Base-by-base conservation (phyloP, 1,140 invertebrate genomes). In the Temnothorax nylanderi region DNA sequence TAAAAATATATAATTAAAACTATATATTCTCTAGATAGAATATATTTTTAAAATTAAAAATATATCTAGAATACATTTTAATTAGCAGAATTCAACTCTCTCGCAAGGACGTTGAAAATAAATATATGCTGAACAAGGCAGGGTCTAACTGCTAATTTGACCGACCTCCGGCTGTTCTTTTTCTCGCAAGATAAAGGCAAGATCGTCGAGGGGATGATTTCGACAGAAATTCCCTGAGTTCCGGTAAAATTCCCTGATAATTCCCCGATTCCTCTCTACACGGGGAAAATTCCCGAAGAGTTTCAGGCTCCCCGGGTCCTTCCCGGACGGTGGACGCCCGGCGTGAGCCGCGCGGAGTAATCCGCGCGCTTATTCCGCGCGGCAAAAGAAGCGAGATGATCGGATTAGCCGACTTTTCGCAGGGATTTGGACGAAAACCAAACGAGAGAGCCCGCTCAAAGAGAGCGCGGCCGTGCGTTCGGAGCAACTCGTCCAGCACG, bases 401-500 rank as follows among this genome's bases (percentile, higher is more conserved):
- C 54, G 67, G 56, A 82, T 82, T 82, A 82, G 80, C 80, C 80
- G 80, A 82, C 80, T 82, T 82, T 82, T 82, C 80, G 67, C 80
- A 74, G 54, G 67, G 80, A 82, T 82, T 82, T 54, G 67, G 67
- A 82, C 41, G 71, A 82, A 86, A 87, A 88, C 58, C 77, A 91
- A 93, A 91, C 34, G 49, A 86, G 87, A 82, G 62, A 58, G 67
- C 62, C 90, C 89, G 89, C 89, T 86, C 85, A 71, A 69, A 64
- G 41, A 32, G 44, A 62, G 41, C 37, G 64, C 49, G 82, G 74
- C 85, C 16, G 81, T 47, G 6, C 81, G 84, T 75, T 78, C 62
- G 41, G 94, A 92, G 93, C 93, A 95, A 93, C 93, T 94, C 92
- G 71, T 51, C 65, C 7, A 94, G 49, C 87, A 94, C 94, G 94